Conservation (phyloP, 2,888 invertebrate genomes). For the Drosophila phalerata region DNA sequence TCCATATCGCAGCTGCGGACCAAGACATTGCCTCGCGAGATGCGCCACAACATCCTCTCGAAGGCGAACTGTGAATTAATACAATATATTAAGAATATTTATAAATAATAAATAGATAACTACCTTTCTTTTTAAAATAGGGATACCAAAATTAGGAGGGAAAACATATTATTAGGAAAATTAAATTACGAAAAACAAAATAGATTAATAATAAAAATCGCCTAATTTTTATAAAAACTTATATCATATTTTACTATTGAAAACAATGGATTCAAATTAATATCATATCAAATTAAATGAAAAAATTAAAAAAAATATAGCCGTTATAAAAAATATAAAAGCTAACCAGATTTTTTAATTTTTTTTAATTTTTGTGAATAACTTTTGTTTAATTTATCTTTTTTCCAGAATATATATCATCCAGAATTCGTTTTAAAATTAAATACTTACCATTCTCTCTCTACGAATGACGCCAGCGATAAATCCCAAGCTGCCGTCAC, state of each 20-base stretch:
- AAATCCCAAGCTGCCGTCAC: slow-evolving; percentile 87
- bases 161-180: neutral
- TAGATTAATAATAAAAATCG: neutral
- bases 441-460: slow-evolving; percentile 86
- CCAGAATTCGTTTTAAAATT: no score
- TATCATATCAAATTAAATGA: no score
- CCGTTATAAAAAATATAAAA: no score
- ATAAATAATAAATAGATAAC: no score
- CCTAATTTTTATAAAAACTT: neutral
- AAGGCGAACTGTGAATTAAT: slow-evolving; percentile 88
- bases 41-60: slow-evolving; percentile 94
- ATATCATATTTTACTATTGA: no score
- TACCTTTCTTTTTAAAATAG: no score
- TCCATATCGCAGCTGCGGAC: slow-evolving; percentile 91
- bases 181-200: neutral
- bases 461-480: slow-evolving; percentile 94
- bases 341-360: no score
- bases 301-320: no score
- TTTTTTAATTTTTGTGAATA: no score
- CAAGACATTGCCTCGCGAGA: slow-evolving; percentile 94
- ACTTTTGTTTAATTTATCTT: no score
- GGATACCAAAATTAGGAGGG: neutral
- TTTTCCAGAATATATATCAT: no score
- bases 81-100: neutral
- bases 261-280: no score